Conservation (phyloP, 2,888 invertebrate genomes). For the Papilio protenor region DNA sequence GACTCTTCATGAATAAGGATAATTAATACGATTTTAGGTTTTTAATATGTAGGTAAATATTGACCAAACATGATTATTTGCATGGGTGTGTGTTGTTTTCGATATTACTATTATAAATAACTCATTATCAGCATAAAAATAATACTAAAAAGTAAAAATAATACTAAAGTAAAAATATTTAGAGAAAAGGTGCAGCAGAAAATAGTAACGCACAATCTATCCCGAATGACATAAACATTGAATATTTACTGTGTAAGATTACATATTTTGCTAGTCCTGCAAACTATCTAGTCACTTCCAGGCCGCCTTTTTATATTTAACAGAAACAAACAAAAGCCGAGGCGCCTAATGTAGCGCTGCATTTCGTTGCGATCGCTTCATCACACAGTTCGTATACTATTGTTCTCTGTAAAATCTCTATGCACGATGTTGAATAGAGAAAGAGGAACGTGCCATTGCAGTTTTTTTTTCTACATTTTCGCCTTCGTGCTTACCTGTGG, state of each 20-base stretch:
- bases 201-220: background rate
- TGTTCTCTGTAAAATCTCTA: conserved; percentile 4
- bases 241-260: background rate
- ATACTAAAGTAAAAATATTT: too few relatives aligned
- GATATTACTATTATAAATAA: background rate
- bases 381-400: background rate
- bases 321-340: background rate
- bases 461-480: background rate
- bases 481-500: background rate
- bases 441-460: background rate
- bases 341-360: background rate
- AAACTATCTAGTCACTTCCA: background rate
- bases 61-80: background rate
- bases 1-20: too few relatives aligned
- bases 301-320: background rate
- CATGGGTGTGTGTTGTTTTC: background rate
- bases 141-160: too few relatives aligned
- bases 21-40: too few relatives aligned
- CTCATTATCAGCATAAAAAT: background rate
- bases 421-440: conserved; percentile 8
- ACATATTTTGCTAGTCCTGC: background rate
- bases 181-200: too few relatives aligned
- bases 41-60: background rate
- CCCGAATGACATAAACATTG: background rate
- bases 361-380: conserved; percentile 13